Evolutionary conservation across 1,140 invertebrate species (phyloP).

Genomic region (Bombus confusus): DNA sequence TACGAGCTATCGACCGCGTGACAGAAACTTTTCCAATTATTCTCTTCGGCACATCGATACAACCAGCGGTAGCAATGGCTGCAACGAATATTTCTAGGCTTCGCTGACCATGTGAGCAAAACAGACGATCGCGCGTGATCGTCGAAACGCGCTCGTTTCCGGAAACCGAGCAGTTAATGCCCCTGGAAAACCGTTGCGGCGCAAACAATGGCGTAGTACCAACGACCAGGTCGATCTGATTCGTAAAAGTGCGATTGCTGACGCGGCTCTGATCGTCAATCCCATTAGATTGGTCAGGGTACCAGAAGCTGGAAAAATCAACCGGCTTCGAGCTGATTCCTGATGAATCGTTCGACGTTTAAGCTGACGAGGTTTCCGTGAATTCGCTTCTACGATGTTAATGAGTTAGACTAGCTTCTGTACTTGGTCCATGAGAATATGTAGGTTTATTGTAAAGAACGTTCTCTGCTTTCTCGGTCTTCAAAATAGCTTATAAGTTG

Average conservation of each 20-base stretch:
- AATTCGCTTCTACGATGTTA: neutral
- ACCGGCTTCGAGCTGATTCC: neutral
- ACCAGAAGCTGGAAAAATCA: neutral
- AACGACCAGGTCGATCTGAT: neutral
- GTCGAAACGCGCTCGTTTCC: slow-evolving; percentile 1
- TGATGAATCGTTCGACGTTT: neutral
- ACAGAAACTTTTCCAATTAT: slow-evolving; percentile 35
- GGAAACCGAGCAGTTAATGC: neutral
- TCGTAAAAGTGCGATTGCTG: slow-evolving; percentile 30
- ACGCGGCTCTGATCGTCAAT: slow-evolving; percentile 19
- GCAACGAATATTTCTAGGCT: slow-evolving; percentile 3
- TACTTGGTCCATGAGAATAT: neutral
- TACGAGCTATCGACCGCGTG: neutral
- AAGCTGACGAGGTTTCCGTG: slow-evolving; percentile 18
- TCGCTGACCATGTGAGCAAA: neutral
- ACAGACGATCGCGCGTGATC: neutral
- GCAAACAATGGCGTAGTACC: slow-evolving; percentile 25
- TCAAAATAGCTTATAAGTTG: no score
- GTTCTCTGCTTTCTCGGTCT: neutral
- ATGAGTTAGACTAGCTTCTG: neutral
- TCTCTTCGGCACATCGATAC: neutral
- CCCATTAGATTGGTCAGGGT: neutral
- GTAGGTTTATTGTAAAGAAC: neutral
- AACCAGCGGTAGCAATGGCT: neutral
- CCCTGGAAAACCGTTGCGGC: neutral